Evolutionary conservation across 1,140 invertebrate species (phyloP), one percentile per base, ranked within the genome.

Genomic region (Heliconius congener): DNA sequence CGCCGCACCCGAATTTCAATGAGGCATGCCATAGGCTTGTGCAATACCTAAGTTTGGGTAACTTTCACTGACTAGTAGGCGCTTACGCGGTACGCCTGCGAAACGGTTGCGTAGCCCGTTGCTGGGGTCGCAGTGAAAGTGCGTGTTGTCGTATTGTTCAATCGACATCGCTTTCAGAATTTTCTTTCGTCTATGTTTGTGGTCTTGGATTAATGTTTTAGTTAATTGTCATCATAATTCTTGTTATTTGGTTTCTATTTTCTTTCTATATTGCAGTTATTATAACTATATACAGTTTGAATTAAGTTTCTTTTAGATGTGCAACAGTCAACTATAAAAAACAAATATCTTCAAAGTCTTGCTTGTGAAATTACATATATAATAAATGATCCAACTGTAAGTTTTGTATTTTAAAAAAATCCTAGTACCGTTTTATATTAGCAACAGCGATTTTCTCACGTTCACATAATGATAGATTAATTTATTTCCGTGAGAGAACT

Each of bases 1-100:
- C 93, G 91, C 91, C 88, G 86, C 87, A 86, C 84, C 91, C 90
- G 88, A 94, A 93, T 93, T 92, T 91, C 82, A 94, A 94, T 93
- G 90, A 91, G 89, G 90, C 89, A 85, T 85, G 79, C 81, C 81
- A 83, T 86, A 84, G 84, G 86, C 89, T 93, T 94, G 91, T 93
- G 91, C 91, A 93, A 94, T 92, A 93, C 86, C 86, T 87, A 91
- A 89, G 86, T 94, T 94, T 94, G 88, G 90, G 85, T 86, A 91
- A 93, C 93, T 94, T 94, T 94, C 93, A 94, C 93, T 93, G 83
- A 70, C 83, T 88, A 83, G 83, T 81, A 76, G 84, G 80, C 79
- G 85, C 88, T 93, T 91, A 92, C 91, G 91, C 88, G 91, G 83
- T 86, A 57, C 85, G 93, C 86, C 91, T 93, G 93, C 91, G 83